Evolutionary conservation across 2,888 invertebrate genomes (phyloP), one percentile per base, ranked within the genome.

Genomic region (Eulithis testata): DNA sequence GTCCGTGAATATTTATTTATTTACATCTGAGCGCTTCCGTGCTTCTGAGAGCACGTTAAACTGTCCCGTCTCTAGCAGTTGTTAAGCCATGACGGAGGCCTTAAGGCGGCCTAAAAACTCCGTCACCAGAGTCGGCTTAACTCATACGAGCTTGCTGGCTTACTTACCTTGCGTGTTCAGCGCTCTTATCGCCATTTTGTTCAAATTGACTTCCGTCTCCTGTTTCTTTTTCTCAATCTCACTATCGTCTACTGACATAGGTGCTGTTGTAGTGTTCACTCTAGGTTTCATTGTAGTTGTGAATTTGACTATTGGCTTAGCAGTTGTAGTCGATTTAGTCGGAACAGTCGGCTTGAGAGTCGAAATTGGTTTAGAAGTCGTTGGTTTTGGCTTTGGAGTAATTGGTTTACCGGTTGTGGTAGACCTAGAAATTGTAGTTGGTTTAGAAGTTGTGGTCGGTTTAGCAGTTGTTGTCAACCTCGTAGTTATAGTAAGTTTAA

Each of bases 351-450:
- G 21, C 8, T 49, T 49, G 2, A 21, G 14, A 21, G 21, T 21
- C 7, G 47, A 9, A 21, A 14, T 21, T 21, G 45, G 45, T 5
- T 45, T 12, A 14, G 47, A 6, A 21, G 21, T 21, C 2, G 6
- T 14, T 14, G 47, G 7, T 14, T 14, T 47, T 7, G 47, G 47
- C 12, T 47, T 47, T 3, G 47, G 47, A 21, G 21, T 1, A 21
- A 21, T 21, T 21, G 12, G 14, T n/a, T 37, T 37, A 45, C 12
- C 3, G 5, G 11, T 45, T 45, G 45, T 4, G 0, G 11, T n/a
- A 1, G 45, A 12, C 63, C 44, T 67, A 4, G 66, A 63, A 31
- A 76, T 73, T 44, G 71, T 69, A 6, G 61, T 65, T 31, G 68
- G 31, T 43, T 44, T 63, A 14, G 53, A 43, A 1, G 58, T 73